Percentiles rank a stretch among this genome's conserved stretches.
These are phyloP conservation scores for Colletes latitarsis DNA, from an alignment of 1,140 invertebrate genomes.

Conservation along the genomic window DNA sequence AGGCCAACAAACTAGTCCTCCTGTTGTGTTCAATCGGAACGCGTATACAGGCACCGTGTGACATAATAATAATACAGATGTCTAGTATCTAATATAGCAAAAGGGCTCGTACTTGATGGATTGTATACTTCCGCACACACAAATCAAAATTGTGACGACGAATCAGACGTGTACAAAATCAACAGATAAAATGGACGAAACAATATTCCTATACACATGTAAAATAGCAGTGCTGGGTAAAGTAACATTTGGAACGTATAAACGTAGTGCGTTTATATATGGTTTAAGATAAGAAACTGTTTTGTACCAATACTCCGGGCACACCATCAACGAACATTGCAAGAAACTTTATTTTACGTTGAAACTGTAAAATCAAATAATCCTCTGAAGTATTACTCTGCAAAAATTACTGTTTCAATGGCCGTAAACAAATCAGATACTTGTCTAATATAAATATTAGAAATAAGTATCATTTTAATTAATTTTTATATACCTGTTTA, in stretches of 20 bases:
- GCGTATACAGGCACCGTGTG: constrained; percentile 14
- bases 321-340: background rate
- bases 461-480: background rate
- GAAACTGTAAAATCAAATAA: background rate
- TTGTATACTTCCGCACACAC: constrained; percentile 68
- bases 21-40: constrained; percentile 25
- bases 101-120: constrained; percentile 47
- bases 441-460: too few relatives aligned
- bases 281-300: constrained; percentile 7
- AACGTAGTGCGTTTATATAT: background rate
- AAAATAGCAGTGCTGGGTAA: constrained; percentile 23
- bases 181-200: constrained; percentile 40
- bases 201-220: constrained; percentile 18
- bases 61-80: constrained; percentile 27
- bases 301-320: background rate
- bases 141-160: constrained; percentile 64
- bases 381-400: background rate
- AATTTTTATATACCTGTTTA: background rate
- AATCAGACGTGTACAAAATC: constrained; percentile 57
- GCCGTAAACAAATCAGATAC: background rate
- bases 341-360: background rate
- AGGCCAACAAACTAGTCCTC: constrained; percentile 27
- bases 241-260: background rate
- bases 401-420: background rate
- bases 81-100: constrained; percentile 43